phyloP scores from a whole-genome alignment of 2,113 vertebrate species.

The Aythya baeri region DNA sequence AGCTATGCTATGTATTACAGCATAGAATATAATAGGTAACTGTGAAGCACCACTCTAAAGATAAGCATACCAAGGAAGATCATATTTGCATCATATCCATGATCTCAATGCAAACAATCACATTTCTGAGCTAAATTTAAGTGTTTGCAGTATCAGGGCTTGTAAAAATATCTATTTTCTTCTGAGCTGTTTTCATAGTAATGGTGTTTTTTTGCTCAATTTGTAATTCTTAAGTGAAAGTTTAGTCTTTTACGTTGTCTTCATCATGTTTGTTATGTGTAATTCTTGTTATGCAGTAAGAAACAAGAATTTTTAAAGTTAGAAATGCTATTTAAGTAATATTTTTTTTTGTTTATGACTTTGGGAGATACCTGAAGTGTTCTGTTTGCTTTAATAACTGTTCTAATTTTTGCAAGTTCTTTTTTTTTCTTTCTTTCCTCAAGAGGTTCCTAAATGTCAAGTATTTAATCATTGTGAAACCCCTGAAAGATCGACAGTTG shows the following conservation, averaged over 20 bases:
- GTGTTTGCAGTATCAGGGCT: not conserved
- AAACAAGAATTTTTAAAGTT: not conserved
- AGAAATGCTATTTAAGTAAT: not conserved
- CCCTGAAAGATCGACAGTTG: not conserved
- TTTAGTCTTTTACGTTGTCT: not conserved
- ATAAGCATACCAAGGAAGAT: not conserved
- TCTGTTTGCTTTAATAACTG: not conserved
- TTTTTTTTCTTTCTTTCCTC: not conserved
- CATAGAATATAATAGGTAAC: not conserved
- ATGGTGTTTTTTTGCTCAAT: rapidly evolving
- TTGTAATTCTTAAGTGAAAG: not conserved
- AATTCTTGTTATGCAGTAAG: not conserved
- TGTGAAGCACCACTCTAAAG: not conserved
- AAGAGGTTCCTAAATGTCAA: not conserved
- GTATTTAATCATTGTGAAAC: not conserved
- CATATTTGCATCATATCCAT: not conserved
- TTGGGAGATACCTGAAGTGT: not conserved
- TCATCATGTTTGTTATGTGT: not conserved
- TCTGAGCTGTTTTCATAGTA: not conserved
- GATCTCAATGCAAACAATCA: not conserved
- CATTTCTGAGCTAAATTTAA: not conserved
- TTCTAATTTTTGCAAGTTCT: not conserved
- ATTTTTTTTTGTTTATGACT: not conserved
- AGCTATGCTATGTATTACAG: not conserved
- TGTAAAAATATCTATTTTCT: not conserved